Conservation (phyloP, 2,797 vertebrate species). For the Karalla daura region DNA sequence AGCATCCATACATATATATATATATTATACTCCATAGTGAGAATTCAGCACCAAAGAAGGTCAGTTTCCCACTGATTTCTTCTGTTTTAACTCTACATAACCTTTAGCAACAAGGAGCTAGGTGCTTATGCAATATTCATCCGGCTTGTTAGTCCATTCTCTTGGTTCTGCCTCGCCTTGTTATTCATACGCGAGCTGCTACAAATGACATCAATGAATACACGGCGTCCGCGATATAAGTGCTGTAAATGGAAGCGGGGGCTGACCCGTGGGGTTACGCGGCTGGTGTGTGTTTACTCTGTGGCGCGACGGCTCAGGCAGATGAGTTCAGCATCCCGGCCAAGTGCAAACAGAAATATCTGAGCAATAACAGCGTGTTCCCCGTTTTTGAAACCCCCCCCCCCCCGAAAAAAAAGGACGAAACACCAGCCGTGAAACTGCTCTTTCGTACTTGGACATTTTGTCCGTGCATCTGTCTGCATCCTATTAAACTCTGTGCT, state of each 20-base stretch:
- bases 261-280: conserved; percentile 1
- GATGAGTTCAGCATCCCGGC: neutral
- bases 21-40: conserved; percentile 23
- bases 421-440: too few species aligned
- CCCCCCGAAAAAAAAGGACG: too few species aligned
- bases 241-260: neutral
- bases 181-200: conserved; percentile 25
- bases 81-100: conserved; percentile 14
- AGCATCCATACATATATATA: conserved; percentile 23
- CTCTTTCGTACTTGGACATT: too few species aligned
- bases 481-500: too few species aligned
- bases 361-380: neutral
- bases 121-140: conserved; percentile 60
- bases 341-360: conserved; percentile 1
- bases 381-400: neutral
- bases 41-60: conserved; percentile 7
- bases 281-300: neutral
- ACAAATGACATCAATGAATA: conserved; percentile 29
- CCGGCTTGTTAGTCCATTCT: conserved; percentile 27
- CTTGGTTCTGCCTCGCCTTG: neutral
- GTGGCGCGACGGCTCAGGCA: neutral
- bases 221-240: conserved; percentile 10
- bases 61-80: conserved; percentile 9
- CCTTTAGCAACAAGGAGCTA: conserved; percentile 17
- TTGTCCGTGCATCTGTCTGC: too few species aligned